A percentile compares a stretch with the other conserved stretches of the same genome.
Evolutionary conservation across 35 echinoderm and acorn worm species (phyloP).

Genomic region (Ophioderma brevispina): DNA sequence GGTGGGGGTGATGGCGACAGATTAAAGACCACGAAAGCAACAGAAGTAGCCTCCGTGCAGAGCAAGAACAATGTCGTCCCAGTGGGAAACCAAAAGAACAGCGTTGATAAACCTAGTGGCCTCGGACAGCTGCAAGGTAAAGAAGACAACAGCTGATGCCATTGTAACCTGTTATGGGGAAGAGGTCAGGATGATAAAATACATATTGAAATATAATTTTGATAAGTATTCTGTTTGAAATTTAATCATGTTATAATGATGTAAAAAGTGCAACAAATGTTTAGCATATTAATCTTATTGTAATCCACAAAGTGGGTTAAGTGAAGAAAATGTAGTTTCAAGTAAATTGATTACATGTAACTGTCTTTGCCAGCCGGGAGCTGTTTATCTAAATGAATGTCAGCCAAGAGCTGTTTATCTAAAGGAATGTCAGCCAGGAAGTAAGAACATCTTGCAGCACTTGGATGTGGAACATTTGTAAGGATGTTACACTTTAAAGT

Average conservation of each 20-base stretch:
- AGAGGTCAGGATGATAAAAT: too few relatives aligned
- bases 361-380: not conserved
- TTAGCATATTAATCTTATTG: not conserved
- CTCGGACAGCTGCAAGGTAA: not conserved
- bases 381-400: not conserved
- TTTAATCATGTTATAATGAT: too few relatives aligned
- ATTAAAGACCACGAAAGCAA: not conserved
- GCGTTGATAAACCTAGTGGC: too few relatives aligned
- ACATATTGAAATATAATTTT: too few relatives aligned
- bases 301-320: not conserved
- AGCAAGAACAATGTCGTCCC: not conserved
- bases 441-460: not conserved
- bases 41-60: not conserved
- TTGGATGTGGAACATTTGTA: not conserved
- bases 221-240: too few relatives aligned
- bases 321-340: not conserved
- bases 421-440: too few relatives aligned
- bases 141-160: not conserved
- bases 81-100: too few relatives aligned
- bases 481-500: not conserved
- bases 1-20: not conserved
- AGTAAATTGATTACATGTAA: not conserved
- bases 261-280: not conserved
- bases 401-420: not conserved
- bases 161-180: too few relatives aligned